Percentiles rank a stretch among this genome's conserved stretches.
Conservation (phyloP, 2,888 invertebrate genomes). For the Drosophila multiciliata region DNA sequence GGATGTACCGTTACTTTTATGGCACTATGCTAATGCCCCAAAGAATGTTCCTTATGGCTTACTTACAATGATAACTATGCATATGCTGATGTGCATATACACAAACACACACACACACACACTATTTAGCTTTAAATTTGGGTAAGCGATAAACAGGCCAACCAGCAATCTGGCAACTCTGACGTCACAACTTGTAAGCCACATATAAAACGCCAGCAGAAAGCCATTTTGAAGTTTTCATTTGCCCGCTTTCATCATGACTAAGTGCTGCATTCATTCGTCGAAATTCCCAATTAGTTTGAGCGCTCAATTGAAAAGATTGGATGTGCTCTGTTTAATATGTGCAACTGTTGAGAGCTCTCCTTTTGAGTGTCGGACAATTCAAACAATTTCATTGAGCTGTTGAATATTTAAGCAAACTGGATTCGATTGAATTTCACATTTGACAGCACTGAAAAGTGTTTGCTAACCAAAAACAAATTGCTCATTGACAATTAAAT, state of each 20-base stretch:
- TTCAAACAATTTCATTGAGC: background rate
- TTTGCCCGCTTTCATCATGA: background rate
- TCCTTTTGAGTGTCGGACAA: background rate
- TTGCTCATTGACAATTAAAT: background rate
- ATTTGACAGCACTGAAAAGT: background rate
- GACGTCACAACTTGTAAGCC: background rate
- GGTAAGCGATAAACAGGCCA: constrained; percentile 32
- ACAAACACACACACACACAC: background rate
- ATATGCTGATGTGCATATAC: constrained; percentile 14
- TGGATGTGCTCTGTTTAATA: background rate
- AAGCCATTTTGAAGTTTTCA: background rate
- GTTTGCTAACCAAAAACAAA: background rate
- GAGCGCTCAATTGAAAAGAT: background rate
- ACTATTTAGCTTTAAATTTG: constrained; percentile 5
- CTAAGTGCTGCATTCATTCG: background rate
- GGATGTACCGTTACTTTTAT: constrained; percentile 56
- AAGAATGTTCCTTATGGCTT: constrained; percentile 37
- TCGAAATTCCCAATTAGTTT: background rate
- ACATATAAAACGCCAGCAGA: background rate
- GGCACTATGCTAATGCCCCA: constrained; percentile 54
- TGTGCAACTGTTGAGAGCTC: background rate
- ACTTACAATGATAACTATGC: background rate
- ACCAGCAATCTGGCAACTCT: constrained; percentile 41
- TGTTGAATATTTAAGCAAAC: background rate
- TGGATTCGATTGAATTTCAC: background rate